Evolutionary conservation across 2,113 vertebrate species (phyloP).

Genomic region (Mungos mungo): DNA sequence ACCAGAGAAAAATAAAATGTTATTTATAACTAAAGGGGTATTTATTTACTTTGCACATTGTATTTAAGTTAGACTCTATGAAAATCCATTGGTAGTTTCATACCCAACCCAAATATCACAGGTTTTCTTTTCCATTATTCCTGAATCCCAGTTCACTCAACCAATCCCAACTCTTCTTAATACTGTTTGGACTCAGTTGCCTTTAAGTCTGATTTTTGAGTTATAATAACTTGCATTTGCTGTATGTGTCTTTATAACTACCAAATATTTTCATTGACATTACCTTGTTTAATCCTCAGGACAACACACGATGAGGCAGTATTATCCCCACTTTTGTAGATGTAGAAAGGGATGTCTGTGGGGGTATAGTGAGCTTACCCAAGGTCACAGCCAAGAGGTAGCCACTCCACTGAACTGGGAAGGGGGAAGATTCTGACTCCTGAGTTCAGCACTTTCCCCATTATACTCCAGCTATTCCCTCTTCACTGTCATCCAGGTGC

Average conservation of each 20-base stretch:
- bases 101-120: background rate
- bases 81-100: background rate
- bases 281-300: background rate
- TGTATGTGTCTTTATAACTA: background rate
- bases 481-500: background rate
- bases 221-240: background rate
- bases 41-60: background rate
- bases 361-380: background rate
- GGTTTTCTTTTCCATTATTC: background rate
- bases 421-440: background rate
- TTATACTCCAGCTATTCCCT: background rate
- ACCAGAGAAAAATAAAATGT: background rate
- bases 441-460: fast-evolving
- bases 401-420: background rate
- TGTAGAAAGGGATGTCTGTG: background rate
- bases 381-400: background rate
- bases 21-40: background rate
- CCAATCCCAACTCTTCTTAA: background rate
- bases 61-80: background rate
- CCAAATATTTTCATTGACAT: background rate
- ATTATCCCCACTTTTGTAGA: background rate
- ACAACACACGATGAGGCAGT: background rate
- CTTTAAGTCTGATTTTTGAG: background rate
- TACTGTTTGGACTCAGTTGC: background rate
- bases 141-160: background rate